Percentiles rank a stretch among this genome's conserved stretches.
These are phyloP conservation scores for Galemys pyrenaicus DNA, from an alignment of 2,113 vertebrate genomes.

Conservation along the genomic window DNA sequence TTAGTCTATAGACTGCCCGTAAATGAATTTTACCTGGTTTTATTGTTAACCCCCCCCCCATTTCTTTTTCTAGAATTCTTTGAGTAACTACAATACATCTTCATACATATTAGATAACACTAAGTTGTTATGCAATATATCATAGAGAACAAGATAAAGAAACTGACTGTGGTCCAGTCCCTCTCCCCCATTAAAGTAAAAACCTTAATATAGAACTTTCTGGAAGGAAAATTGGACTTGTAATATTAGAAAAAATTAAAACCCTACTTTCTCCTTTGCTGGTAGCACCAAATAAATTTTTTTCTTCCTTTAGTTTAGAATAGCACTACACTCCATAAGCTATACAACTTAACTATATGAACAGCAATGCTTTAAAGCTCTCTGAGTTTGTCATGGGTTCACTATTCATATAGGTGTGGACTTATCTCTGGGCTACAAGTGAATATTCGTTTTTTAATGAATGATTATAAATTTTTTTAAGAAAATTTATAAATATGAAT, in stretches of 20 bases:
- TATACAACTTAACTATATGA: neutral
- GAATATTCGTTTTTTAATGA: no score
- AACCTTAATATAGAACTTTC: neutral
- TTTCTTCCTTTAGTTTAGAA: neutral
- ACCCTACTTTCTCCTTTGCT: neutral
- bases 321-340: neutral
- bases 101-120: neutral
- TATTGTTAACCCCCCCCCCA: neutral
- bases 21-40: constrained; percentile 15
- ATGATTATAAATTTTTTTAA: no score
- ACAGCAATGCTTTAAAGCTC: neutral
- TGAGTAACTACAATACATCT: neutral
- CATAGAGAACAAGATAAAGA: neutral
- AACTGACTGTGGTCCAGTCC: neutral
- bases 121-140: neutral
- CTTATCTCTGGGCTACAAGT: no score
- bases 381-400: neutral
- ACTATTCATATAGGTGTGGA: no score
- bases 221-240: neutral
- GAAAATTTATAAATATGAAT: no score
- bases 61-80: neutral
- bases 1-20: neutral
- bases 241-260: constrained; percentile 14
- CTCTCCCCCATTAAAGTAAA: neutral
- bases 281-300: neutral